Base-by-base conservation (phyloP, 2,113 vertebrate genomes). In the Eulemur macaco region DNA sequence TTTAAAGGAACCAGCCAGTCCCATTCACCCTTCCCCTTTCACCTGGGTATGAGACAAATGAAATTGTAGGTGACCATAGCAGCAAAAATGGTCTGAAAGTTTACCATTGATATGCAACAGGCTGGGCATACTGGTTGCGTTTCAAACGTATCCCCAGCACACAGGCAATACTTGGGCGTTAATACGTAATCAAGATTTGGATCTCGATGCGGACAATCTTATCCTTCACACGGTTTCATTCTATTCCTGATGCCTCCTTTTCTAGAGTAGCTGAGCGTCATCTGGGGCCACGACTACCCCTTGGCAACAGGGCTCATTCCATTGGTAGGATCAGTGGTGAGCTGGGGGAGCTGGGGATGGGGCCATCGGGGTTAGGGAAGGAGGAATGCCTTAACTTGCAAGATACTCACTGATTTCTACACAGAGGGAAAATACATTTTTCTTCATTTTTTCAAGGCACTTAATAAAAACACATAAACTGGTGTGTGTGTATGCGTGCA, bases 371-470 rank as follows among this genome's bases (percentile, higher is more conserved):
- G 34, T n/a, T 18, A 13, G 60, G 92, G 89, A 96, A 95, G 96
- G 95, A 98, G 90, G 94, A 96, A 98, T 96, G 97, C 97, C 98
- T 98, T 97, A 95, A 95, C 97, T 97, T 97, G 52, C 94, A 95
- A 96, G 98, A 98, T 97, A 97, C 15, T 97, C 94, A 97, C 96
- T 97, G 97, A 98, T 98, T 98, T 98, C 97, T 97, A 98, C 91
- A 96, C 85, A 97, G 81, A 97, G 97, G 98, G 98, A 96, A 98
- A 98, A 97, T 96, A 97, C 96, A 96, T 60, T 98, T 98, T 97
- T 98, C 97, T 98, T 98, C 81, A 85, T 98, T 98, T 98, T 98
- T 98, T 98, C 98, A 99, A 99, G 99, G 99, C 99, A 99, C 99
- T 99, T 99, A 99, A 99, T 99, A 99, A 97, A 99, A 98, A 98